A percentile compares a stretch with the other conserved stretches of the same genome.
Evolutionary conservation across 1,140 invertebrate species (phyloP).

Genomic region (Polypedilum pembai): DNA sequence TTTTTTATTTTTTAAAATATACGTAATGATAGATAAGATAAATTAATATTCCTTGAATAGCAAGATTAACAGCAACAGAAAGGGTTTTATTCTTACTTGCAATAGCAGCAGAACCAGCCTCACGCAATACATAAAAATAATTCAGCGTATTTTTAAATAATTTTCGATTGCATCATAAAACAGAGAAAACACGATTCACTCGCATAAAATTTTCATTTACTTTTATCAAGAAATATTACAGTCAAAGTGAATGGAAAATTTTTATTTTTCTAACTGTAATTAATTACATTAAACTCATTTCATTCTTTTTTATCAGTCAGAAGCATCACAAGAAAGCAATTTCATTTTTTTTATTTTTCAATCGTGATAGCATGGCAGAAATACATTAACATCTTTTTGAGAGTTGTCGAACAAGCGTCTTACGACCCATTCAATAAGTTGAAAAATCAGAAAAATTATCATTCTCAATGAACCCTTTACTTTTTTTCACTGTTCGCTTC

Average conservation of each 20-base stretch:
- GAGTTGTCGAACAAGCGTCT: slow-evolving; percentile 21
- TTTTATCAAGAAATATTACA: neutral
- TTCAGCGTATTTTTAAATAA: slow-evolving; percentile 3
- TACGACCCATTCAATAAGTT: slow-evolving; percentile 26
- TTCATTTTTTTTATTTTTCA: neutral
- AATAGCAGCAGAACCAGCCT: neutral
- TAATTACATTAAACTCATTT: slow-evolving; percentile 20
- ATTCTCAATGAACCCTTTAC: neutral
- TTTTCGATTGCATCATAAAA: slow-evolving; percentile 25
- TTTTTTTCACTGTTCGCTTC: neutral
- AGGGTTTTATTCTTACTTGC: neutral
- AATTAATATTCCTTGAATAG: slow-evolving; percentile 20
- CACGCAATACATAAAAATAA: neutral
- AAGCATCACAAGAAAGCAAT: neutral
- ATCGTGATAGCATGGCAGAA: neutral
- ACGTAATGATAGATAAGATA: slow-evolving; percentile 25
- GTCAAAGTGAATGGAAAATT: slow-evolving; percentile 23
- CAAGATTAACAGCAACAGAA: neutral
- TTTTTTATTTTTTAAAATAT: slow-evolving; percentile 5
- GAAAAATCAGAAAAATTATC: slow-evolving; percentile 20
- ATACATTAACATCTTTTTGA: neutral
- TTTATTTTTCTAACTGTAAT: slow-evolving; percentile 18
- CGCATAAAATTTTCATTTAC: neutral
- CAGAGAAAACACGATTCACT: neutral
- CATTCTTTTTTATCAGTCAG: neutral